Evolutionary conservation across 2,113 vertebrate genomes (phyloP).

Genomic region (Polyodon spathula): DNA sequence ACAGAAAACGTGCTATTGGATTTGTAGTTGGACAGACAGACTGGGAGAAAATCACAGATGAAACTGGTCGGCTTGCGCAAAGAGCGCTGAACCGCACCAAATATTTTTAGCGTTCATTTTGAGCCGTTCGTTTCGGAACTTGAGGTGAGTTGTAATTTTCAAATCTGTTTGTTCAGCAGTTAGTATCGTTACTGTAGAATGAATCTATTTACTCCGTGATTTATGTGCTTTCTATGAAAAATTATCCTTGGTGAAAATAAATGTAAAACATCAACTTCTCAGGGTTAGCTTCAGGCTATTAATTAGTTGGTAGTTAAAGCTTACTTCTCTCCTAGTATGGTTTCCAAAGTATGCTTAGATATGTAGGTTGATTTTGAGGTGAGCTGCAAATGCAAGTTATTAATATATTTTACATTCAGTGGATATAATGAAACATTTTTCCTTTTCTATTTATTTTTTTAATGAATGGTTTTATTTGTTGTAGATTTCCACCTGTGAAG

Average conservation of each 20-base stretch:
- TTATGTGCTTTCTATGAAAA: no score
- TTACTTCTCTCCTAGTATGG: no score
- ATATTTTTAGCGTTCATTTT: slow-evolving; percentile 77
- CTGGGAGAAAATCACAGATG: slow-evolving; percentile 98
- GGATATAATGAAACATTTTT: neutral
- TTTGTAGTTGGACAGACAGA: slow-evolving; percentile 98
- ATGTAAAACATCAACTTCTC: no score
- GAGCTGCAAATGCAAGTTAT: no score
- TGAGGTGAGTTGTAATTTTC: slow-evolving; percentile 54
- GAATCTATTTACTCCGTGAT: no score
- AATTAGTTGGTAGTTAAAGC: no score
- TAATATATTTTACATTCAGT: neutral
- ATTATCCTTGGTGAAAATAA: no score
- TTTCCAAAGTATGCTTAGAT: no score
- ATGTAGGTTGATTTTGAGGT: no score
- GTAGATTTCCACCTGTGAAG: slow-evolving; percentile 35
- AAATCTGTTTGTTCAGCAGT: neutral
- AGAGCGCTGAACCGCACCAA: slow-evolving; percentile 97
- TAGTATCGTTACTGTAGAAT: no score
- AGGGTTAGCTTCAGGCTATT: no score
- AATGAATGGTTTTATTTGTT: slow-evolving; percentile 15
- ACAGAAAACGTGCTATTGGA: slow-evolving; percentile 92
- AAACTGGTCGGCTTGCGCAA: slow-evolving; percentile 89
- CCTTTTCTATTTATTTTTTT: slow-evolving; percentile 3
- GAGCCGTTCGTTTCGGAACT: neutral